Evolutionary conservation across 1,140 invertebrate genomes (phyloP).

Genomic region (Popillia japonica): DNA sequence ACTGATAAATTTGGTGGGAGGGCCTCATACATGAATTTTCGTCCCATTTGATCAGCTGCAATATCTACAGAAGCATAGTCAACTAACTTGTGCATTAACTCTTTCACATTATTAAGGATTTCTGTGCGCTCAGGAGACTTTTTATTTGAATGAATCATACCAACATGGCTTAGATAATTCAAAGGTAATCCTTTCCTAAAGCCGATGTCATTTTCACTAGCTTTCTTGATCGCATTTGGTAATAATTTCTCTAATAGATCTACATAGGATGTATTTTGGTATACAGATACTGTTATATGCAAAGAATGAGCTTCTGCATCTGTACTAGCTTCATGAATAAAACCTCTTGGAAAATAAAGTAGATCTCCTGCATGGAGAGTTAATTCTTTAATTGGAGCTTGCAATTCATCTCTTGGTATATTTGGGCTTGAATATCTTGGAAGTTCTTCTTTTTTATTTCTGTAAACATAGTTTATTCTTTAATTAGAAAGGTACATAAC

Average conservation of each 20-base stretch:
- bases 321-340: slow-evolving; percentile 90
- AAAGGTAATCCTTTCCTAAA: slow-evolving; percentile 84
- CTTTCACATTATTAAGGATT: slow-evolving; percentile 69
- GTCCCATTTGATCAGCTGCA: slow-evolving; percentile 86
- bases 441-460: slow-evolving; percentile 58
- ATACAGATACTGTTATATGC: slow-evolving; percentile 92
- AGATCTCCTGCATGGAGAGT: slow-evolving; percentile 87
- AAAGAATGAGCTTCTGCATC: slow-evolving; percentile 82
- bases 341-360: slow-evolving; percentile 91
- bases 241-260: slow-evolving; percentile 87
- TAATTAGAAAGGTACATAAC: too few species aligned
- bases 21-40: slow-evolving; percentile 84
- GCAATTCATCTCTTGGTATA: slow-evolving; percentile 80
- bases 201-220: slow-evolving; percentile 74
- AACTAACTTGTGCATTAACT: slow-evolving; percentile 70
- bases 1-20: slow-evolving; percentile 80
- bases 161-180: slow-evolving; percentile 78
- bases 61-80: slow-evolving; percentile 78
- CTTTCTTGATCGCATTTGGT: slow-evolving; percentile 77
- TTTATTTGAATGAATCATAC: slow-evolving; percentile 69
- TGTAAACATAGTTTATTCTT: not conserved
- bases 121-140: slow-evolving; percentile 62
- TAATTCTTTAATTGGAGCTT: slow-evolving; percentile 82
- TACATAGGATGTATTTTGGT: slow-evolving; percentile 89
- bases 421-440: slow-evolving; percentile 85